A percentile compares a stretch with the other conserved stretches of the same genome.
Conservation (phyloP, 1,140 invertebrate genomes). For the Bombyx mori region ASM3026992v2 NC_085116.1:3834501-3835000, state of each 20-base stretch:
- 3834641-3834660: conserved; percentile 22
- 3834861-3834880: conserved; percentile 8
- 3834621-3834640: conserved; percentile 30
- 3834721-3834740: conserved; percentile 20
- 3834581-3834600: conserved; percentile 24
- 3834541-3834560: conserved; percentile 25
- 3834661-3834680: conserved; percentile 35
- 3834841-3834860: conserved; percentile 12
- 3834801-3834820: conserved; percentile 39
- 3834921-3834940: too few relatives aligned
- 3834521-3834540: conserved; percentile 18
- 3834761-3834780: conserved; percentile 62
- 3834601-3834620: conserved; percentile 21
- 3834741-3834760: conserved; percentile 57
- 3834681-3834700: conserved; percentile 35
- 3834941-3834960: too few relatives aligned
- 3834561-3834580: conserved; percentile 44
- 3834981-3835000: too few relatives aligned
- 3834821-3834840: conserved; percentile 20
- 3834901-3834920: neutral
- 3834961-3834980: too few relatives aligned
- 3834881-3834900: conserved; percentile 2
- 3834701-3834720: conserved; percentile 44
- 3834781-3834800: conserved; percentile 44
- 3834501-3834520: conserved; percentile 8